Evolutionary conservation across 2,888 invertebrate genomes (phyloP), one percentile per base, ranked within the genome.

Genomic region (Drosophila subsilvestris): DNA sequence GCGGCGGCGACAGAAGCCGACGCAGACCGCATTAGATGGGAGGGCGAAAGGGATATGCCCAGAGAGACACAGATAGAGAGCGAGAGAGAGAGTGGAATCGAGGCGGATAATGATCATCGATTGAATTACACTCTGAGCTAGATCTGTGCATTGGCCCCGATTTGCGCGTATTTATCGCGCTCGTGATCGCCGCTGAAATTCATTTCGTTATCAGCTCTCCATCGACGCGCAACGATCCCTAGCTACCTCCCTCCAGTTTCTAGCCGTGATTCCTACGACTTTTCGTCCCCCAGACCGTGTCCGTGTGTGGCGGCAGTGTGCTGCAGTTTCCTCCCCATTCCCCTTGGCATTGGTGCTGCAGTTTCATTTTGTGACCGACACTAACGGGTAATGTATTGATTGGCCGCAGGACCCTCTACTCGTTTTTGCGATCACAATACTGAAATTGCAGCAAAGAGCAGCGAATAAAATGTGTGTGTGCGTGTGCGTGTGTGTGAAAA

Each of bases 341-440:
- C 7, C 29, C 5, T 20, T 20, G 32, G 22, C 18, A 42, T 50
- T 55, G 43, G 88, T 90, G 90, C 90, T 86, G 89, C 89, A 87
- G 90, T 91, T 92, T 92, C 90, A 88, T 89, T 92, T 92, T 92
- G 92, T 92, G 92, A 92, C 92, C 92, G 92, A 92, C 92, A 92
- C 92, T 92, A 92, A 92, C 92, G 92, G 92, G 92, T 92, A 92
- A 86, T 74, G 67, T 92, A 92, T 85, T 74, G 67, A 20, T 17
- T 22, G 9, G 50, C 37, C 20, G 50, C 60, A 56, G 70, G 73
- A 50, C 44, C 14, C 86, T 92, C 86, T 92, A 91, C 92, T 92
- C 92, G 92, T 92, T 92, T 92, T 90, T 91, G 91, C 92, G 92
- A 92, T 92, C 92, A 92, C 92, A 92, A 89, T 85, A 89, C 89